These are phyloP conservation scores for Labeo calbasu DNA, from an alignment of 2,797 vertebrate genomes.

Conservation along the genomic window DNA sequence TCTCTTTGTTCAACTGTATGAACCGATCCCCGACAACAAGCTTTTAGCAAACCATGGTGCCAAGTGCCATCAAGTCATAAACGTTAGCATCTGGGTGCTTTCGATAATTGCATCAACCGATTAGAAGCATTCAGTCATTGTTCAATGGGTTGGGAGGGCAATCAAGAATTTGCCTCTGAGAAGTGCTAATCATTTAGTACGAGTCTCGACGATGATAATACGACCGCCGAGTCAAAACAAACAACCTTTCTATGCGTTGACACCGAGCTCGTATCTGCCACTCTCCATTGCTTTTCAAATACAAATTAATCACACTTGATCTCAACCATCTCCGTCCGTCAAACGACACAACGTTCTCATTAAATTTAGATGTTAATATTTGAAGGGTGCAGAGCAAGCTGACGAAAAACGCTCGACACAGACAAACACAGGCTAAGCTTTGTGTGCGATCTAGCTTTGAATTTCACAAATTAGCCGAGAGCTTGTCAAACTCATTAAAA, in stretches of 20 bases:
- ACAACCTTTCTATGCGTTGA: background rate
- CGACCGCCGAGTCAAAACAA: background rate
- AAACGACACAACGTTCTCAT: constrained; percentile 47
- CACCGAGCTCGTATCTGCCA: constrained; percentile 43
- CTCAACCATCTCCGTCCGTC: constrained; percentile 46
- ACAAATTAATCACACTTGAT: constrained; percentile 55
- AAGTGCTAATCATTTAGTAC: constrained; percentile 40
- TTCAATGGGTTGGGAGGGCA: constrained; percentile 49
- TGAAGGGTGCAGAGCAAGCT: background rate
- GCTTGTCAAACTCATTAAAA: constrained; percentile 62
- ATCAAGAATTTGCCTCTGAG: constrained; percentile 47
- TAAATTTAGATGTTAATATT: constrained; percentile 35
- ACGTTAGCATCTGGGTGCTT: constrained; percentile 46
- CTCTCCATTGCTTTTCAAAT: constrained; percentile 37
- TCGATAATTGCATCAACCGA: constrained; percentile 59
- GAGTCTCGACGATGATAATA: constrained; percentile 29
- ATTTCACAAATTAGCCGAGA: constrained; percentile 37
- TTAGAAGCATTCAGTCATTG: constrained; percentile 53
- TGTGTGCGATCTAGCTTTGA: background rate
- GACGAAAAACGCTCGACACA: background rate
- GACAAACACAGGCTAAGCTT: background rate
- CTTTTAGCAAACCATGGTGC: background rate
- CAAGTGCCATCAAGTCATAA: constrained; percentile 15
- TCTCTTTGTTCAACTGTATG: background rate
- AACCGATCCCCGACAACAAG: background rate